Percentiles rank a stretch among this genome's conserved stretches.
Evolutionary conservation across 2,888 invertebrate species (phyloP).

Genomic region (Lycaena phlaeas): DNA sequence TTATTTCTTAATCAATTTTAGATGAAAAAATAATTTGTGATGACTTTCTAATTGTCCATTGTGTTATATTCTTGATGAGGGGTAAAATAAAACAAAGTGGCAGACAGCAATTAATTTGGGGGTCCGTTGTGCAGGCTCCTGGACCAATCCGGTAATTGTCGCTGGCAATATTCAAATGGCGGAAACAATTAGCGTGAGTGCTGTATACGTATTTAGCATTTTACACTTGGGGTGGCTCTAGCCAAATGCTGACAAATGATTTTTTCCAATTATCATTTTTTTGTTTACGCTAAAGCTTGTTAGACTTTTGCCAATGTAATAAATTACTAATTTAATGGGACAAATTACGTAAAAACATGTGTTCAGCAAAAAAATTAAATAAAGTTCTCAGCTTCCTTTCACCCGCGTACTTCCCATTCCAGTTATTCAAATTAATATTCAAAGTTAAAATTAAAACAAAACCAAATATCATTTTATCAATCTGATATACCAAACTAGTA

Average conservation of each 20-base stretch:
- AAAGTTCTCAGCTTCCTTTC: no score
- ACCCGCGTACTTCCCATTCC: no score
- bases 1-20: no score
- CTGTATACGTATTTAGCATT: constrained; percentile 40
- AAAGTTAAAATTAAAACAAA: no score
- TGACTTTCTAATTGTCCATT: no score
- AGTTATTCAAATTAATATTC: no score
- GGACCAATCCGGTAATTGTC: constrained; percentile 70
- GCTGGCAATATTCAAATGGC: constrained; percentile 71
- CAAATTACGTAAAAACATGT: no score
- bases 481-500: no score
- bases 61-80: constrained; percentile 18
- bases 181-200: constrained; percentile 71
- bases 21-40: no score
- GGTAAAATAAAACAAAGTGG: constrained; percentile 57
- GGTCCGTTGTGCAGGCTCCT: constrained; percentile 35
- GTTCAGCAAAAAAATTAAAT: no score
- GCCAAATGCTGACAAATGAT: constrained; percentile 11
- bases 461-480: no score
- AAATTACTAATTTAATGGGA: no score
- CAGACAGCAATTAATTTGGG: constrained; percentile 65
- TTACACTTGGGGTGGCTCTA: constrained; percentile 19
- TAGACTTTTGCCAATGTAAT: not conserved
- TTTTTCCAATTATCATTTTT: not conserved
- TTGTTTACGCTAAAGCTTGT: not conserved